phyloP scores from a whole-genome alignment of 2,797 vertebrate species.

The Odontamblyopus lacepedii region DNA sequence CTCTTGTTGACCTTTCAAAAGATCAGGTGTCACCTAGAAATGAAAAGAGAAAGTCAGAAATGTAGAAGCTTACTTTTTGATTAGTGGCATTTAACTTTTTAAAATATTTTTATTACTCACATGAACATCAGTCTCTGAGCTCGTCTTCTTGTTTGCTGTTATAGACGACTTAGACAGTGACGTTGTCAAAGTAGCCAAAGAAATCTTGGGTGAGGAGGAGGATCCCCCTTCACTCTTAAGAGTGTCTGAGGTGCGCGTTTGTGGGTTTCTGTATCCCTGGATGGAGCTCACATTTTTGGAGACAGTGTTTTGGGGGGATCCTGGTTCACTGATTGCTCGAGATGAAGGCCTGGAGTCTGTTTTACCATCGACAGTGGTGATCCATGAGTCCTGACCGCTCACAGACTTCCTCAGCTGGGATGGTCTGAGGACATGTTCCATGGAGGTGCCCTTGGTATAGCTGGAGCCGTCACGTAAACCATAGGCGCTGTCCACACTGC shows the following conservation, averaged over 20 bases:
- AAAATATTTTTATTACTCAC: conserved; percentile 46
- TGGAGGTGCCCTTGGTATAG: conserved; percentile 80
- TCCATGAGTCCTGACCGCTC: conserved; percentile 51
- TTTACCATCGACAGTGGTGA: conserved; percentile 53
- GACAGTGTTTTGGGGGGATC: conserved; percentile 70
- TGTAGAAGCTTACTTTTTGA: background rate
- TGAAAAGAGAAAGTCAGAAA: conserved; percentile 20
- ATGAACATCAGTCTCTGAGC: conserved; percentile 65
- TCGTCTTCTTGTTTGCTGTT: conserved; percentile 42
- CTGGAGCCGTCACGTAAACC: conserved; percentile 67
- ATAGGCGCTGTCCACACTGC: conserved; percentile 89
- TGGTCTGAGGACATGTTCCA: conserved; percentile 85
- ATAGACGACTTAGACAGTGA: conserved; percentile 51
- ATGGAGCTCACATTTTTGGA: conserved; percentile 50
- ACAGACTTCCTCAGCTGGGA: conserved; percentile 80
- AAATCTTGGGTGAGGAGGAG: conserved; percentile 41
- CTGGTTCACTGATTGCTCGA: conserved; percentile 60
- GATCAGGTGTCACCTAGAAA: conserved; percentile 90
- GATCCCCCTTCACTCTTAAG: conserved; percentile 44
- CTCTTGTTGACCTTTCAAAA: conserved; percentile 94
- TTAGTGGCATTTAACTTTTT: background rate
- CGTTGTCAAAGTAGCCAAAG: conserved; percentile 38
- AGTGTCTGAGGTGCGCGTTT: conserved; percentile 48
- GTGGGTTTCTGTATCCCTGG: conserved; percentile 60
- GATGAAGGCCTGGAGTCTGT: conserved; percentile 47